Base-by-base conservation (phyloP, 2,113 vertebrate genomes). In the Tangachromis dhanisi region DNA sequence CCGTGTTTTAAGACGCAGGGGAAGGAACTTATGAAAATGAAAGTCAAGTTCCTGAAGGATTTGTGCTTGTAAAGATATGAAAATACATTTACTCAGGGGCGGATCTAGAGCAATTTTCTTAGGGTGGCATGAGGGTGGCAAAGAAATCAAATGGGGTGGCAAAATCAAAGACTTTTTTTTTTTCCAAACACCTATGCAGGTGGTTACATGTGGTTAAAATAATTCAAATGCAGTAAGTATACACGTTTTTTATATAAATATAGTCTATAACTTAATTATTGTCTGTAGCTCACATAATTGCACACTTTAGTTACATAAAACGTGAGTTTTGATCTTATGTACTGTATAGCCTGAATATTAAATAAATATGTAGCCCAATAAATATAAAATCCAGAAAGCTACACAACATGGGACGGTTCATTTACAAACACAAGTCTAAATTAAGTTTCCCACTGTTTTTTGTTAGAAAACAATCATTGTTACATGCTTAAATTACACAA, bases 21-120 rank as follows among this genome's bases (percentile, higher is more conserved):
- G 80, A 88, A 1, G 86, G 79, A 19, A 8, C 10, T 8, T 45
- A 0, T 11, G 17, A 31, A 26, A 71, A 12, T 9, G 17, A 47
- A 73, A 9, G 9, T 21, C 8, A 10, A 45, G 7, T 31, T 26
- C 26, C 21, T 57, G 79, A 9, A 81, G 8, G 6, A 35, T 55
- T 76, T 11, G 26, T 17, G 5, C 40, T 19, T 76, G 9, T 47
- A 47, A 1, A 17, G 21, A 5, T 47, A 49, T 49, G 24, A 0
- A 13, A 12, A 0, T 29, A 19, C 38, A 45, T 73, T 45, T 45
- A 45, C 26, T 0, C 55, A 59, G 26, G 55, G 26, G 55, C 55
- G 14, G 0, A 59, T 31, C 55, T 31, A 17, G 8, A 59, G 26
- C 5, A 59, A 31, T 9, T 29, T 29, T 55, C 11, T 13, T 55